Evolutionary conservation across 2,113 vertebrate genomes (phyloP), one percentile per base, ranked within the genome.

Genomic region (Spilogale gracilis): DNA sequence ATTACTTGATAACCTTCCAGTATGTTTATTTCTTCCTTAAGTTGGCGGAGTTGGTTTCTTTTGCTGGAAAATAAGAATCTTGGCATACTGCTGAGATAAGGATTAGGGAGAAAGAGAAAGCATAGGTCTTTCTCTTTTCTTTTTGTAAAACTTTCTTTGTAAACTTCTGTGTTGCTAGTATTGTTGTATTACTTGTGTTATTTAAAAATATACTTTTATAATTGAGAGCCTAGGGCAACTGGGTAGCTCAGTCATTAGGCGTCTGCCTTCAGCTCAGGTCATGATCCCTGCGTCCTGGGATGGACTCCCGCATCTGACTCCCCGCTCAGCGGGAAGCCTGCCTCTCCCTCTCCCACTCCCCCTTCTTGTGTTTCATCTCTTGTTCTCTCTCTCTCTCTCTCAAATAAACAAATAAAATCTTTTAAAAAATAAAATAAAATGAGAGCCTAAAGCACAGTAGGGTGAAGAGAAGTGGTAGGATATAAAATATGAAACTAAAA

Each of bases 391-490:
- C 38, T 38, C 38, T 38, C 38, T 38, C 38, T 38, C 38, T 38
- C 38, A 38, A 38, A 38, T 38, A 38, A 38, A 38, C 38, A 38
- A 38, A 38, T 38, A 38, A 38, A 38, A 38, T 38, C 38, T 38
- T 38, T 38, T 38, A 38, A 38, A 38, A 38, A 38, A 38, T 38
- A 38, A 38, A 38, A 38, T 38, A 38, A 38, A 38, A 38, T 25
- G 56, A 80, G 81, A 58, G 61, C 3, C 43, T 50, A 95, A 65
- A 88, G 58, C 30, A 88, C 12, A 78, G 30, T 20, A 56, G 60
- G 76, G 6, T 82, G n/a, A 93, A 97, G 88, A 87, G 43, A 96
- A 94, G 38, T 63, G 32, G 54, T 84, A 84, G 21, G 76, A 79
- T 85, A 89, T 17, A 94, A 79, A 95, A 94, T 54, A 69, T 95